Evolutionary conservation across 2,797 vertebrate species (phyloP), one percentile per base, ranked within the genome.

Genomic region (Babyrousa celebensis): DNA sequence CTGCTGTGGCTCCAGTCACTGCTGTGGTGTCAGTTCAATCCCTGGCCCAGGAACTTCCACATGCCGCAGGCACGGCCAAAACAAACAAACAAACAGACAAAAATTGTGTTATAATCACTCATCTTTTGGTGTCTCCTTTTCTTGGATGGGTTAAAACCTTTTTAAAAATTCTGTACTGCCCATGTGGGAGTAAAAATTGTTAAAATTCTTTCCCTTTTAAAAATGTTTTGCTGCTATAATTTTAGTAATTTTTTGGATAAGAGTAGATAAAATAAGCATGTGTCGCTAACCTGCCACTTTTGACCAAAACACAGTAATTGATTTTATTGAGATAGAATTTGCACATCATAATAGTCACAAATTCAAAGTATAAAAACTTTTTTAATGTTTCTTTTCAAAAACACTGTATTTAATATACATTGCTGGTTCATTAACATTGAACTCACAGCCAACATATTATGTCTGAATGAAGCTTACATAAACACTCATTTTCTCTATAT

Each of bases 221-320:
- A 90, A n/a, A 74, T 90, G 79, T 40, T 82, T 21, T 89, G 72
- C 36, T 82, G 25, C 80, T 60, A 29, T 43, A 68, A 54, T 90
- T 74, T 79, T 74, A 68, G 54, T 65, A 36, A 23, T 1, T 54
- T 96, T 70, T 86, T 56, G 15, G 23, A 15, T 32, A 67, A 78
- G 6, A 85, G 6, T 78, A 40, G 58, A 84, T 78, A 72, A 92
- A 95, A 85, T 86, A 93, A 96, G 25, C 25, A 67, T 21, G 29
- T 78, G 25, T n/a, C 58, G 29, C 40, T 60, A 72, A 15, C 5
- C 71, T 89, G 40, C 3, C 65, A 65, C 40, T 60, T 87, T 84
- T 52, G 79, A 67, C 48, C 12, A 88, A 40, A 43, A 48, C 15
- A 56, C 0, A 71, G 23, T 40, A n/a, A 72, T 27, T 78, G 32